A percentile compares a stretch with the other conserved stretches of the same genome.
phyloP scores from a whole-genome alignment of 2,113 vertebrate species.

The Ceyx cyanopectus region DNA sequence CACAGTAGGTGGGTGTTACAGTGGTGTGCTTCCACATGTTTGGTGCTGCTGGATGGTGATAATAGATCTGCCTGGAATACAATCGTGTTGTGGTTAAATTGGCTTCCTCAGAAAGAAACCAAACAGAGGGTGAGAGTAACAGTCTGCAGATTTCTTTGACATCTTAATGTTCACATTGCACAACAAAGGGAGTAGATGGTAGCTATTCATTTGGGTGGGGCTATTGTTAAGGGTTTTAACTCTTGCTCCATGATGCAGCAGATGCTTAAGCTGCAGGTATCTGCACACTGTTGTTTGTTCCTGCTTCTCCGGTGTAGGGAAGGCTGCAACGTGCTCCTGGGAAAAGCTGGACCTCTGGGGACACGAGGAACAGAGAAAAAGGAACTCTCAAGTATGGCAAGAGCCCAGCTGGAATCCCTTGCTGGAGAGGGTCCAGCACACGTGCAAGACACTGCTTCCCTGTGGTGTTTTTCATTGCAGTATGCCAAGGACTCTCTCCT shows the following conservation, averaged over 20 bases:
- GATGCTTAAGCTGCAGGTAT: not conserved
- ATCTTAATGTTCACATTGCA: not conserved
- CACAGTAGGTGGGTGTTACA: not conserved
- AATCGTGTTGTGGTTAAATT: not conserved
- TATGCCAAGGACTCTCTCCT: not conserved
- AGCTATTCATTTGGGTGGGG: rapidly evolving
- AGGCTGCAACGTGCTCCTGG: not conserved
- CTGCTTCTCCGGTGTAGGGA: not conserved
- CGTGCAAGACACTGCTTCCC: not conserved
- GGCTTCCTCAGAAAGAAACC: conserved; percentile 12
- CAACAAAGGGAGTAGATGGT: not conserved
- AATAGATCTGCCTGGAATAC: not conserved
- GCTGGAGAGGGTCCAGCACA: not conserved
- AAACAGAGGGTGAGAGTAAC: not conserved
- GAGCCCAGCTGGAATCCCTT: not conserved
- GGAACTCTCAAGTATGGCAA: not conserved
- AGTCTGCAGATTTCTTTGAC: not conserved
- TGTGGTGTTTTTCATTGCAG: rapidly evolving
- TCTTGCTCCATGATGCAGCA: not conserved
- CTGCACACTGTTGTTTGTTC: not conserved
- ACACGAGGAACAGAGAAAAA: rapidly evolving
- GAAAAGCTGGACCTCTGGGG: not conserved
- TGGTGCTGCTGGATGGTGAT: not conserved
- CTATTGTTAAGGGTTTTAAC: not conserved
- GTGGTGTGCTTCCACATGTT: not conserved